Percentiles rank a stretch among this genome's conserved stretches.
Conservation (phyloP, 2,113 vertebrate genomes). For the Plestiodon gilberti region DNA sequence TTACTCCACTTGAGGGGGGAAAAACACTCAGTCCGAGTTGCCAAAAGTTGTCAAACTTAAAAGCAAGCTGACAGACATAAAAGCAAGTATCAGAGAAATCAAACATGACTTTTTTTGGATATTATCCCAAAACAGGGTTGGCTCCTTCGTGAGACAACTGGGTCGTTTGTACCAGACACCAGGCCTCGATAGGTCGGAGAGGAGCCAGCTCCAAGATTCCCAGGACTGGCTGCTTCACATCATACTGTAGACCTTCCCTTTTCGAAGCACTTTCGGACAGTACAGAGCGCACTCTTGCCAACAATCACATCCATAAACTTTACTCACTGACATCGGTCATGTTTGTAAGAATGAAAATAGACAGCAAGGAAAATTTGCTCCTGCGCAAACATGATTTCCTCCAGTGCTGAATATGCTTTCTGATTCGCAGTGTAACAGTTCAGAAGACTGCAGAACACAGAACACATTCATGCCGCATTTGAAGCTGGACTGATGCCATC, state of each 20-base stretch:
- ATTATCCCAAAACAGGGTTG: not conserved
- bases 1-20: not conserved
- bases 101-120: not conserved
- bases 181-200: not conserved
- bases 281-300: not conserved
- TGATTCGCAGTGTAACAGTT: constrained; percentile 36
- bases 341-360: not conserved
- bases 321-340: not conserved
- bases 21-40: not conserved
- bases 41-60: not conserved
- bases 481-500: constrained; percentile 53
- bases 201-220: not conserved
- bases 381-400: constrained; percentile 5
- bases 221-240: not conserved
- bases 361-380: not conserved
- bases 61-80: not conserved
- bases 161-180: not conserved
- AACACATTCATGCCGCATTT: constrained; percentile 16
- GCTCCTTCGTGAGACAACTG: not conserved
- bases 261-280: not conserved
- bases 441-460: constrained; percentile 24
- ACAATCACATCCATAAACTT: not conserved
- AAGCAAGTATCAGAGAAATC: not conserved
- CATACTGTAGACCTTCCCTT: no score
- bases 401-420: not conserved